Base-by-base conservation (phyloP, 1,140 invertebrate species). In the Drosophila sturtevanti region DNA sequence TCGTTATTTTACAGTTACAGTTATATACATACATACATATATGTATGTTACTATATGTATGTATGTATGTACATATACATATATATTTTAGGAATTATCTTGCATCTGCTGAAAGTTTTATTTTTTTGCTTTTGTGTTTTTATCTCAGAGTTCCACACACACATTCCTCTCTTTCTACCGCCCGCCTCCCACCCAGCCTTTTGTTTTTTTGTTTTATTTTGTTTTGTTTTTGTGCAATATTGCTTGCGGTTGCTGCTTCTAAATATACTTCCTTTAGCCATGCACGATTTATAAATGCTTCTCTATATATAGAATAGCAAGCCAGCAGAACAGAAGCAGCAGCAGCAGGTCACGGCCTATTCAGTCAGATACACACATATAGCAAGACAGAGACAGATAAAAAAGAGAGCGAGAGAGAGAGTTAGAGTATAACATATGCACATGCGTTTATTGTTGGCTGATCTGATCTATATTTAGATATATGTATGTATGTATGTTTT, bases 271-370 rank as follows among this genome's bases (percentile, higher is more conserved):
- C 69, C 70, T 63, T 81, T 81, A 90, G 89, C 80, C 81, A 90
- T 90, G 89, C 89, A 90, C 89, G 84, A 89, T 90, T 90, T 90
- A 90, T 90, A 90, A 90, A 85, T 71, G 81, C 76, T 69, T 72
- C 81, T 91, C 82, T 91, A 91, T 74, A 91, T 85, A 90, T 91
- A 91, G 86, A 91, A 89, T 77, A 77, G 70, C 72, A 52, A 51
- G 71, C 71, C 54, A 55, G 62, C 72, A 73, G 71, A 59, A 61
- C 68, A 62, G 68, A 12, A 68, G 69, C 69, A 71, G 69, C 71
- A 41, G 70, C 62, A 74, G 72, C 90, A 91, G 90, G 90, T 91
- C 90, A 91, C 73, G 90, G 90, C 90, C 90, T 85, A 80, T 90
- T 78, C 89, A 77, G 82, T 79, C 73, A 87, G 68, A 69, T 41